These are phyloP conservation scores for Sinopyrophorus schimmeli DNA, from an alignment of 2,888 invertebrate genomes.

Conservation along the genomic window DNA sequence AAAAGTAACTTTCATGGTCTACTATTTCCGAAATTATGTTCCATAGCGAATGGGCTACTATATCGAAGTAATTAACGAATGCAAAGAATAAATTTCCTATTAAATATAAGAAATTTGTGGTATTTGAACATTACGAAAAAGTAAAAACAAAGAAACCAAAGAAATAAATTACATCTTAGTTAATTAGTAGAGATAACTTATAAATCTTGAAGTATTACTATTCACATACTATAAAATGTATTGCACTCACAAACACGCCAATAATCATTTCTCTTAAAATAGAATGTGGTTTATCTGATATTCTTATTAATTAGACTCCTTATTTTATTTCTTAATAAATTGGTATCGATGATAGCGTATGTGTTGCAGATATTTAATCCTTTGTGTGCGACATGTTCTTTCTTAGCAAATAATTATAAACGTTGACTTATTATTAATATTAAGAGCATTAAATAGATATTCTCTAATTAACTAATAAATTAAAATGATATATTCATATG, in stretches of 20 bases:
- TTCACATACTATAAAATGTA: constrained; percentile 9
- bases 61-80: constrained; percentile 5
- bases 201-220: too few species aligned
- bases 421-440: too few species aligned
- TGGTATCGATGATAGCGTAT: too few species aligned
- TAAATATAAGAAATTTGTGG: neutral
- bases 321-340: constrained; percentile 11
- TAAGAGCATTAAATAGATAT: too few species aligned
- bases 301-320: constrained; percentile 6
- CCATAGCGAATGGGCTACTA: constrained; percentile 1
- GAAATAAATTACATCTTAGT: constrained; percentile 6
- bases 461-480: too few species aligned
- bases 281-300: constrained; percentile 5
- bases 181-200: constrained; percentile 15
- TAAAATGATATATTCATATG: too few species aligned
- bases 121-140: neutral
- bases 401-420: too few species aligned
- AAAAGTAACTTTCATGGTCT: neutral
- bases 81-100: neutral
- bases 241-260: constrained; percentile 9
- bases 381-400: too few species aligned
- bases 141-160: constrained; percentile 2
- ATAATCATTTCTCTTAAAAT: constrained; percentile 8
- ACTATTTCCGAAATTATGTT: neutral
- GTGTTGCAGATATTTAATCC: too few species aligned